These are phyloP conservation scores for Leptinotarsa lineolata DNA, from an alignment of 1,140 invertebrate species.

Conservation along the genomic window DNA sequence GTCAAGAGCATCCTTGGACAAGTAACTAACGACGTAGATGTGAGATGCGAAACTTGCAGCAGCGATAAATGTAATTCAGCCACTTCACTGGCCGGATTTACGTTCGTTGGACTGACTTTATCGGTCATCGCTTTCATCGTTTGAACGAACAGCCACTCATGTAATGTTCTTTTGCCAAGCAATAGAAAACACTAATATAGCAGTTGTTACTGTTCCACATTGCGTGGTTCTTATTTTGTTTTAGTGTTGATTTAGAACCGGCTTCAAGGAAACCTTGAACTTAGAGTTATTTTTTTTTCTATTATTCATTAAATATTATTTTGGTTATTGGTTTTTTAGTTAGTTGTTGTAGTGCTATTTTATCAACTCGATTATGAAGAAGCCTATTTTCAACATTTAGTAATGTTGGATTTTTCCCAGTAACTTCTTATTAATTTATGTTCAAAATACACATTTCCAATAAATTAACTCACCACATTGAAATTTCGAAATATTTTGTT, in stretches of 20 bases:
- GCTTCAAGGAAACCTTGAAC: too few relatives aligned
- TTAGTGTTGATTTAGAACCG: not conserved
- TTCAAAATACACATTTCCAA: too few relatives aligned
- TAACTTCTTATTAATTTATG: too few relatives aligned
- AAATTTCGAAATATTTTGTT: too few relatives aligned
- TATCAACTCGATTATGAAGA: too few relatives aligned
- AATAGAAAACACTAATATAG: not conserved
- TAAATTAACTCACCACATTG: too few relatives aligned
- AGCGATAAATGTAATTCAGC: conserved; percentile 48
- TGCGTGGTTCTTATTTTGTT: not conserved
- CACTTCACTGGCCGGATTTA: conserved; percentile 43
- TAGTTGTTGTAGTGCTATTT: too few relatives aligned
- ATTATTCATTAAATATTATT: too few relatives aligned
- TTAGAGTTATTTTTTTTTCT: too few relatives aligned
- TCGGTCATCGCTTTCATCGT: conserved; percentile 49
- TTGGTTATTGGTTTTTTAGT: too few relatives aligned
- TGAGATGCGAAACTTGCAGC: conserved; percentile 45
- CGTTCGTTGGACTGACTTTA: conserved; percentile 51
- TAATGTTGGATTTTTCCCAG: too few relatives aligned
- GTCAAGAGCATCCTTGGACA: not conserved
- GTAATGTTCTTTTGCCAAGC: not conserved
- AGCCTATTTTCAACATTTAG: too few relatives aligned
- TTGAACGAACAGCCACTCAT: not conserved
- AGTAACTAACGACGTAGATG: conserved; percentile 12
- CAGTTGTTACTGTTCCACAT: not conserved